A percentile compares a stretch with the other conserved stretches of the same genome.
Evolutionary conservation across 2,888 invertebrate genomes (phyloP).

Genomic region (Rhimphoctona megacephalus): DNA sequence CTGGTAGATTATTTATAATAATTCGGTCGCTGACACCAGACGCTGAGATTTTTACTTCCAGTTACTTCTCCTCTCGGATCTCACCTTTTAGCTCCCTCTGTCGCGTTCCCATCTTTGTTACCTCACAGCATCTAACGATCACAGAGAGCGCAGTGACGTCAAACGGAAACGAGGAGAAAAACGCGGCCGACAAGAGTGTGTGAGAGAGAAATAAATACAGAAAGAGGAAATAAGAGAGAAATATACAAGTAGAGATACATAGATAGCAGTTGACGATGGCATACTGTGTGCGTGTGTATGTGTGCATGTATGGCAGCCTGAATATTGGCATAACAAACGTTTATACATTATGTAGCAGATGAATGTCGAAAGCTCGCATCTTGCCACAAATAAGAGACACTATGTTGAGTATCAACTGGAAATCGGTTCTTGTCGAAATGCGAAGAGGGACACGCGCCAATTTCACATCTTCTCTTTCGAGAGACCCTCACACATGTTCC

Average conservation of each 20-base stretch:
- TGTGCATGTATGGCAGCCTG: too few relatives aligned
- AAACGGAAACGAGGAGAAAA: constrained; percentile 51
- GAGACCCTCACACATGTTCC: constrained; percentile 16
- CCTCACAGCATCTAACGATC: constrained; percentile 66
- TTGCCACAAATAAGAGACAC: neutral
- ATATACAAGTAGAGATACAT: constrained; percentile 3
- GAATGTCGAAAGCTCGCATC: constrained; percentile 20
- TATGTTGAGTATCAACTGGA: constrained; percentile 35
- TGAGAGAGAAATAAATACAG: constrained; percentile 1
- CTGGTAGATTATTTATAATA: constrained; percentile 71
- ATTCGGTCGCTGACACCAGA: constrained; percentile 72
- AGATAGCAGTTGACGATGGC: constrained; percentile 48
- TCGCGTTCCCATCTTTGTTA: constrained; percentile 21
- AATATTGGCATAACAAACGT: constrained; percentile 57
- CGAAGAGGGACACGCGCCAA: constrained; percentile 28
- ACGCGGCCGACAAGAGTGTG: constrained; percentile 37
- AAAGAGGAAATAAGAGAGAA: neutral
- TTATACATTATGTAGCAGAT: constrained; percentile 34
- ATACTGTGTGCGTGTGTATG: too few relatives aligned
- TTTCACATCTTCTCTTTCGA: neutral
- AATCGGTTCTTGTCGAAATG: constrained; percentile 48
- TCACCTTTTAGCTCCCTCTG: constrained; percentile 1
- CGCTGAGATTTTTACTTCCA: constrained; percentile 22
- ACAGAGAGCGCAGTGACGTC: constrained; percentile 60
- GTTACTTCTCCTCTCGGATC: neutral